Base-by-base conservation (phyloP, 2,113 vertebrate genomes). In the Cavia porcellus region DNA sequence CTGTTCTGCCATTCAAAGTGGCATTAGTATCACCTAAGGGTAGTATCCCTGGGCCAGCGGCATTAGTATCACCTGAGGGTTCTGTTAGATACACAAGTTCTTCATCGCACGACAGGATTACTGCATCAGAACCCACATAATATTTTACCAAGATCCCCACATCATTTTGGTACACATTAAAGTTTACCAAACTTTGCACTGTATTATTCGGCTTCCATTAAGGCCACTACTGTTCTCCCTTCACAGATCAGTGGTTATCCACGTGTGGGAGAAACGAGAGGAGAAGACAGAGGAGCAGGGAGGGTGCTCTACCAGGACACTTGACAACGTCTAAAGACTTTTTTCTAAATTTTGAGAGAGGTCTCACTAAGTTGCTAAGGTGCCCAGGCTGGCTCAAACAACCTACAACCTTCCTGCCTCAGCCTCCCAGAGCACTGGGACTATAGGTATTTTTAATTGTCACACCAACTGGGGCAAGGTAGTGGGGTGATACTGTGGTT, bases 321-420 rank as follows among this genome's bases (percentile, higher is more conserved):
- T 59, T 52, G 74, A 80, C 77, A 52, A 91, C 59, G 17, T 93
- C 86, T 83, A 28, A 86, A 95, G 81, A 95, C n/a, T 62, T 77
- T 32, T 77, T 32, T 79, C 50, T 75, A 13, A 22, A 75, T 75
- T 77, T 77, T 79, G 45, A 79, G 77, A 35, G 15, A 45, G 22
- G 14, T 80, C 30, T 52, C 30, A 35, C 30, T 52, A 35, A 80
- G 15, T 52, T 19, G 77, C 77, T 52, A 80, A 80, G 47, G 45
- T 80, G 17, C 77, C 77, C 47, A 35, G 30, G 1, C 15, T 32
- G 77, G 15, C 14, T 79, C 75, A 32, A 32, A 79, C 47, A 32
- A 79, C 30, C 47, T 50, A 50, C 7, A 32, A 11, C 52, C 75
- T 52, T 80, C 74, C 77, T 52, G 77, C 15, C 11, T 52, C 47